Percentiles rank a stretch among this genome's conserved stretches.
These are phyloP conservation scores for Cotesia chilonis DNA, from an alignment of 1,140 invertebrate species.

Conservation along the genomic window DNA sequence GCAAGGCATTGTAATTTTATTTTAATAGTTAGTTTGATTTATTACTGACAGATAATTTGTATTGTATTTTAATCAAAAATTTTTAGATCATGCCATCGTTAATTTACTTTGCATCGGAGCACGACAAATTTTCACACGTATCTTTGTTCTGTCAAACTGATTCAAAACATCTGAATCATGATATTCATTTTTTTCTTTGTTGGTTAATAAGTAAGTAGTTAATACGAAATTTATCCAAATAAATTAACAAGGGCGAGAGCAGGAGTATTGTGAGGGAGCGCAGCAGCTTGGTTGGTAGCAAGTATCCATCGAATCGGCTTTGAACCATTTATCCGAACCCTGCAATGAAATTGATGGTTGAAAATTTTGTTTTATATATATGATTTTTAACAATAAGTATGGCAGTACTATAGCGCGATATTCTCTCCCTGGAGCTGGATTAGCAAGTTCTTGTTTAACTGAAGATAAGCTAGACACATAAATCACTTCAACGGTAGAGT, in stretches of 20 bases:
- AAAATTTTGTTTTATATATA: not conserved
- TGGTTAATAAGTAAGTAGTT: not conserved
- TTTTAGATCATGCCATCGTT: not conserved
- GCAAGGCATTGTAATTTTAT: constrained; percentile 52
- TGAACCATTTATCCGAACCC: constrained; percentile 51
- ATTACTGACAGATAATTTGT: constrained; percentile 6
- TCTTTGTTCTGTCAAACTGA: not conserved
- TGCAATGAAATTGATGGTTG: constrained; percentile 32
- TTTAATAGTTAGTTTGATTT: constrained; percentile 3
- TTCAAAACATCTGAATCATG: not conserved
- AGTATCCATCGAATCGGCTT: constrained; percentile 1
- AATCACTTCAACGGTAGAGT: constrained; percentile 43
- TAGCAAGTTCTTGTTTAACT: constrained; percentile 42
- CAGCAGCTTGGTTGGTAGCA: constrained; percentile 15
- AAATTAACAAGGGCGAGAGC: constrained; percentile 9
- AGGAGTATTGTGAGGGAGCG: not conserved
- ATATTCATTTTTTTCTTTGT: constrained; percentile 13
- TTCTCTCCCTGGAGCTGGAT: constrained; percentile 47
- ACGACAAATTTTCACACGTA: not conserved
- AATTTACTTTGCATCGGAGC: not conserved
- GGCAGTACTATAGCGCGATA: constrained; percentile 37
- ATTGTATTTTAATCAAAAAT: constrained; percentile 14
- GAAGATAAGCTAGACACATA: constrained; percentile 43
- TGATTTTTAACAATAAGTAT: constrained; percentile 12
- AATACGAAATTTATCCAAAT: not conserved